A percentile compares a stretch with the other conserved stretches of the same genome.
Conservation (phyloP, 2,113 vertebrate genomes). For the Hoplias malabaricus region DNA sequence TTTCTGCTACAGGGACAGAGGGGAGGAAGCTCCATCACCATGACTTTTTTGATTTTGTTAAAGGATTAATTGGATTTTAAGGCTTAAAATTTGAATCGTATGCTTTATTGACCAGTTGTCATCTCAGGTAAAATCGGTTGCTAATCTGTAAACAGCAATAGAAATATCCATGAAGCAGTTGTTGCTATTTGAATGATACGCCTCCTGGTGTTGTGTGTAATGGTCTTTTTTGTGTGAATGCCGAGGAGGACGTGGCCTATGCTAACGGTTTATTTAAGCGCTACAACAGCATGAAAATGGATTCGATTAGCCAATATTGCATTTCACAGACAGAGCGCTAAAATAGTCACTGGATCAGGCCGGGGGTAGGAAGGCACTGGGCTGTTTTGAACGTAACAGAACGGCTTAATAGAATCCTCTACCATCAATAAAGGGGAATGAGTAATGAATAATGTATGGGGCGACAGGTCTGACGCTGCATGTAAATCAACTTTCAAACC, state of each 20-base stretch:
- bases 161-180: background rate
- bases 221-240: background rate
- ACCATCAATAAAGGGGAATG: conserved; percentile 71
- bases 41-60: background rate
- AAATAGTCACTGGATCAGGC: conserved; percentile 7
- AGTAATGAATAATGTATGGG: conserved; percentile 69
- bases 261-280: conserved; percentile 1
- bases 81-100: background rate
- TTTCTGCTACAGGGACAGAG: background rate
- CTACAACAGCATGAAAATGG: background rate
- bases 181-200: background rate
- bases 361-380: background rate
- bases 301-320: conserved; percentile 7
- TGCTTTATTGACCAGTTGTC: background rate
- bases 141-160: background rate
- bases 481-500: conserved; percentile 64
- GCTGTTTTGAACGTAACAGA: conserved; percentile 64
- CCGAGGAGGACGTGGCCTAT: background rate
- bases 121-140: background rate
- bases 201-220: background rate
- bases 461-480: conserved; percentile 59
- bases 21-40: background rate
- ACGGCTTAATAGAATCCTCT: conserved; percentile 68
- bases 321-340: background rate
- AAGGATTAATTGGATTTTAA: background rate